These are phyloP conservation scores for Characodon lateralis DNA, from an alignment of 2,797 vertebrate genomes.

Conservation along the genomic window DNA sequence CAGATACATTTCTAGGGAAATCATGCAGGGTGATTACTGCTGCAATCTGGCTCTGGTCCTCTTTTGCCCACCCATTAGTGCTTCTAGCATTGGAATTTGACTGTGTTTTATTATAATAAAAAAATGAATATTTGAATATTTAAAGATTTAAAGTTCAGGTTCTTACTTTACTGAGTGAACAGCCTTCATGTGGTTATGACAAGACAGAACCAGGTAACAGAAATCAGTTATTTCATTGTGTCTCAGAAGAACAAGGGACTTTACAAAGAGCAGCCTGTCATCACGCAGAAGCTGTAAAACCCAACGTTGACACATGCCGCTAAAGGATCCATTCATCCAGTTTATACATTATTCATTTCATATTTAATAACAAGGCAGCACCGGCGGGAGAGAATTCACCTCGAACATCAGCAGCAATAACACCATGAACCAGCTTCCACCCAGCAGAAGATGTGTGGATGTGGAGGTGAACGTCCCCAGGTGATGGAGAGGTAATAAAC, in stretches of 20 bases:
- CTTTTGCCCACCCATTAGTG: too few species aligned
- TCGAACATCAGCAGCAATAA: neutral
- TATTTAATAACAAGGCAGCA: constrained; percentile 28
- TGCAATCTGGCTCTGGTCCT: too few species aligned
- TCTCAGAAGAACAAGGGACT: constrained; percentile 4
- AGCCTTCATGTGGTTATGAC: neutral
- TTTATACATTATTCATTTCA: constrained; percentile 26
- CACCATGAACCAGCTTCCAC: neutral
- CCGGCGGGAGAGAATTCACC: constrained; percentile 8
- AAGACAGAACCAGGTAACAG: neutral
- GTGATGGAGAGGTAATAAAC: constrained; percentile 26
- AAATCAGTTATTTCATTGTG: neutral
- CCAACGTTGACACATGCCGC: constrained; percentile 5
- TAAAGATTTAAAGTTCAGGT: neutral
- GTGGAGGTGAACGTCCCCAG: constrained; percentile 10
- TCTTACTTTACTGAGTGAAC: constrained; percentile 7
- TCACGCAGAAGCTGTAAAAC: constrained; percentile 5
- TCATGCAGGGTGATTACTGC: too few species aligned
- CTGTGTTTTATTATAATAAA: too few species aligned
- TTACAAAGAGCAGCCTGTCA: constrained; percentile 9
- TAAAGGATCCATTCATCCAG: constrained; percentile 29
- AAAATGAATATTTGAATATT: neutral
- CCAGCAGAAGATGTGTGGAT: constrained; percentile 1
- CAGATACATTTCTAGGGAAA: too few species aligned
- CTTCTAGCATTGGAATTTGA: too few species aligned